Percentiles rank a stretch among this genome's conserved stretches.
These are phyloP conservation scores for Phyto melanocephala DNA, from an alignment of 2,888 invertebrate genomes.

Conservation along the genomic window DNA sequence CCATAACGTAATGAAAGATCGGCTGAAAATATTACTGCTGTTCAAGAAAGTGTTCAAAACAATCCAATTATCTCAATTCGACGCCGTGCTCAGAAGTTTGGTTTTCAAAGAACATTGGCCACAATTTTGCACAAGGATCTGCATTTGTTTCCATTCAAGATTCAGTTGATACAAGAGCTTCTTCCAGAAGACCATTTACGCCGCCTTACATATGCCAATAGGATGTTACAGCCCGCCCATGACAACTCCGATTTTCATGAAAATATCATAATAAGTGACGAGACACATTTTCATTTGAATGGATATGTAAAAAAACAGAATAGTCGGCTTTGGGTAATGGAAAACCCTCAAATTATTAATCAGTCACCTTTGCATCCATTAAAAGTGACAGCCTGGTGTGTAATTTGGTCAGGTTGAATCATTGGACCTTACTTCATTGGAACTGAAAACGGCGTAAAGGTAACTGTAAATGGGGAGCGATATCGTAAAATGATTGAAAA, in stretches of 20 bases:
- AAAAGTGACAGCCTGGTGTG: too few relatives aligned
- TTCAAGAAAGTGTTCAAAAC: not conserved
- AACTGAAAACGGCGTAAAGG: too few relatives aligned
- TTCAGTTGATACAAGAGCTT: not conserved
- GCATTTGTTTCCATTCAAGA: not conserved
- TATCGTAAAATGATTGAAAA: too few relatives aligned
- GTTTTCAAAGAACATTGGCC: not conserved
- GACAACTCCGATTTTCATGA: not conserved
- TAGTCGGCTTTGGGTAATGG: too few relatives aligned
- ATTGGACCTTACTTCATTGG: too few relatives aligned
- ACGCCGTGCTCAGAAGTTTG: not conserved
- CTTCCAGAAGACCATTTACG: not conserved
- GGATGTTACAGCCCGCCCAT: not conserved
- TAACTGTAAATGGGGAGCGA: too few relatives aligned
- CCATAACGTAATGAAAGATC: not conserved
- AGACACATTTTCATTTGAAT: not conserved
- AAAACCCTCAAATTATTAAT: too few relatives aligned
- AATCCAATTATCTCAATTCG: not conserved
- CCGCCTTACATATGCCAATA: not conserved
- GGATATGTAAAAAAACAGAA: not conserved
- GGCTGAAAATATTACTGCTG: too few relatives aligned
- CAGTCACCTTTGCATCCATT: too few relatives aligned
- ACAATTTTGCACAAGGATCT: not conserved
- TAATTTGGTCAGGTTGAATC: too few relatives aligned
- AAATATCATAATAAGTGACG: too few relatives aligned